Evolutionary conservation across 2,797 vertebrate species (phyloP).

Genomic region (Diplodus puntazzo): DNA sequence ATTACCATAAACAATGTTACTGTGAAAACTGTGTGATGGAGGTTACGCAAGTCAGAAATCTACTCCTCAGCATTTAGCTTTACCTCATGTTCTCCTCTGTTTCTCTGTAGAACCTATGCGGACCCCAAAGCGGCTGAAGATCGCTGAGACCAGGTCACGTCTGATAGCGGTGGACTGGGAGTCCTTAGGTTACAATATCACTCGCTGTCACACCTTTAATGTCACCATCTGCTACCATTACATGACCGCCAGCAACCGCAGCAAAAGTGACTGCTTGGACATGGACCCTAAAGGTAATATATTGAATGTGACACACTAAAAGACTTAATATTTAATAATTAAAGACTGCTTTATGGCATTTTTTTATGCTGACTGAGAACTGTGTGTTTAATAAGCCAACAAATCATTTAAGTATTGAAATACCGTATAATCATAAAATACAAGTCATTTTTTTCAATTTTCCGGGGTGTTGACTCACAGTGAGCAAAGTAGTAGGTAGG

Average conservation of each 20-base stretch:
- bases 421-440: neutral
- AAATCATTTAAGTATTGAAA: neutral
- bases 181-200: conserved; percentile 98
- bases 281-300: conserved; percentile 95
- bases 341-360: neutral
- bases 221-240: conserved; percentile 99
- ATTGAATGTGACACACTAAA: neutral
- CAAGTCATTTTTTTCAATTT: neutral
- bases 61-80: neutral
- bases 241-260: conserved; percentile 90
- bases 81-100: conserved; percentile 22
- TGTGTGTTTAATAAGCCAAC: no score
- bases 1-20: neutral
- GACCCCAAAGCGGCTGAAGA: conserved; percentile 96
- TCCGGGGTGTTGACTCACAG: conserved; percentile 3
- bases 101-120: conserved; percentile 93
- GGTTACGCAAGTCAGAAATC: neutral
- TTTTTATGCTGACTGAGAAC: neutral
- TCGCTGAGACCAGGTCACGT: conserved; percentile 95
- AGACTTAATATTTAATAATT: neutral
- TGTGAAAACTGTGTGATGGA: no score
- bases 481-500: neutral
- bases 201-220: conserved; percentile 98
- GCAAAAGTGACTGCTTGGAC: conserved; percentile 95
- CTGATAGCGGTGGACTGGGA: conserved; percentile 98